These are phyloP conservation scores for Macaca nemestrina DNA, from an alignment of 2,113 vertebrate genomes.

Conservation along the genomic window DNA sequence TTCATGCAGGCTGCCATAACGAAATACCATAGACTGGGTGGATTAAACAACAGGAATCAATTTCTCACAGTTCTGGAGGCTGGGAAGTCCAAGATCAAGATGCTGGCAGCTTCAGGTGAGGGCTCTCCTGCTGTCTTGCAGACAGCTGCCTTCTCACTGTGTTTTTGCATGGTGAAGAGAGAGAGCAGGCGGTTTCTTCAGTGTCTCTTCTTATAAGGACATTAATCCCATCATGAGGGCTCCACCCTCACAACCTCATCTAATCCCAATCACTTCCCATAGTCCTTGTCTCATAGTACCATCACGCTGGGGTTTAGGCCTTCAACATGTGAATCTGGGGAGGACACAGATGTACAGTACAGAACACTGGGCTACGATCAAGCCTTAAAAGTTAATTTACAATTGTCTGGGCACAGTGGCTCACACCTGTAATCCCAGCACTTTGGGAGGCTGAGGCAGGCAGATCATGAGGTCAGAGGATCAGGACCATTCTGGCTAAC, in stretches of 20 bases:
- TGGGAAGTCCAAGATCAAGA: not conserved
- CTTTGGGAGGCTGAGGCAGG: too few species aligned
- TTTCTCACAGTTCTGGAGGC: not conserved
- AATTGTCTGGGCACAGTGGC: too few species aligned
- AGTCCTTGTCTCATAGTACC: not conserved
- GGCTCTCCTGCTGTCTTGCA: not conserved
- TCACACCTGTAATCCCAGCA: too few species aligned
- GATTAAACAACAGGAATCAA: not conserved
- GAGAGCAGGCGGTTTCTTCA: not conserved
- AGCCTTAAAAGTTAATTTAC: not conserved
- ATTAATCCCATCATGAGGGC: not conserved
- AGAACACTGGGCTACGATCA: not conserved
- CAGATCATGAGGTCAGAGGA: too few species aligned
- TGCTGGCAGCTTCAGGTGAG: not conserved
- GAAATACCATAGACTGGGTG: not conserved
- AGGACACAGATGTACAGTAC: too few species aligned
- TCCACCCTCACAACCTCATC: not conserved
- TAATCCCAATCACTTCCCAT: not conserved
- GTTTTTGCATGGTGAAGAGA: not conserved
- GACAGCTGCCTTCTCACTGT: not conserved
- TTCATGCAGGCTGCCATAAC: not conserved
- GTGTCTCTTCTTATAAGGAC: not conserved
- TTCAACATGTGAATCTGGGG: not conserved
- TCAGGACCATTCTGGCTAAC: too few species aligned
- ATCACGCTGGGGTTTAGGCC: not conserved